These are phyloP conservation scores for Calidris pygmaea DNA, from an alignment of 2,113 vertebrate species.

Conservation along the genomic window DNA sequence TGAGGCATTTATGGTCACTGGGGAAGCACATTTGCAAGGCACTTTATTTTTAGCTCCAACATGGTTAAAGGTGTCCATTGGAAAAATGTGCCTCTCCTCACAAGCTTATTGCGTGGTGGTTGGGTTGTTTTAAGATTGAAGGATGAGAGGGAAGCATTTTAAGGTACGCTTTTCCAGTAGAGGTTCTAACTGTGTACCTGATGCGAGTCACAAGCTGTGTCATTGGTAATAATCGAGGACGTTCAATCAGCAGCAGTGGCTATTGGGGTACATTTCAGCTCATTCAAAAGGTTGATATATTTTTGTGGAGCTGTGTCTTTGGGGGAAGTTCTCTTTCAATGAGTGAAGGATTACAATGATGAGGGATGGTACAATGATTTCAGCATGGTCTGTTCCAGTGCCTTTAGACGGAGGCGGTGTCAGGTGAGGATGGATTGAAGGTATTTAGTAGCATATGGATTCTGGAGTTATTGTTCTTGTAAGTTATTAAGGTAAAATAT, in stretches of 20 bases:
- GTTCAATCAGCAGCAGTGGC: not conserved
- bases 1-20: not conserved
- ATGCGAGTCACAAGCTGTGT: not conserved
- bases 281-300: rapidly evolving
- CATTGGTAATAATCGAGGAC: rapidly evolving
- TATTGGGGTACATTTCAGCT: not conserved
- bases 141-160: not conserved
- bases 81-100: not conserved
- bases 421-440: not conserved
- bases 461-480: not conserved
- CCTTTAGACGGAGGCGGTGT: not conserved
- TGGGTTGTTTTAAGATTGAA: rapidly evolving
- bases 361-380: not conserved
- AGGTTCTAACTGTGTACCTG: not conserved
- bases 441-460: not conserved
- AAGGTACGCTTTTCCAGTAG: not conserved
- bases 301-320: not conserved
- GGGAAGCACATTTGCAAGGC: not conserved
- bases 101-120: rapidly evolving
- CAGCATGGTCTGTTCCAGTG: not conserved
- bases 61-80: not conserved
- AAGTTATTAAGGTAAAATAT: not conserved
- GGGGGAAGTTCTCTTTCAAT: not conserved
- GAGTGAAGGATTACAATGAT: not conserved
- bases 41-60: not conserved